Percentiles rank a stretch among this genome's conserved stretches.
These are phyloP conservation scores for Neomorphus geoffroyi DNA, from an alignment of 2,797 vertebrate species.

Conservation along the genomic window DNA sequence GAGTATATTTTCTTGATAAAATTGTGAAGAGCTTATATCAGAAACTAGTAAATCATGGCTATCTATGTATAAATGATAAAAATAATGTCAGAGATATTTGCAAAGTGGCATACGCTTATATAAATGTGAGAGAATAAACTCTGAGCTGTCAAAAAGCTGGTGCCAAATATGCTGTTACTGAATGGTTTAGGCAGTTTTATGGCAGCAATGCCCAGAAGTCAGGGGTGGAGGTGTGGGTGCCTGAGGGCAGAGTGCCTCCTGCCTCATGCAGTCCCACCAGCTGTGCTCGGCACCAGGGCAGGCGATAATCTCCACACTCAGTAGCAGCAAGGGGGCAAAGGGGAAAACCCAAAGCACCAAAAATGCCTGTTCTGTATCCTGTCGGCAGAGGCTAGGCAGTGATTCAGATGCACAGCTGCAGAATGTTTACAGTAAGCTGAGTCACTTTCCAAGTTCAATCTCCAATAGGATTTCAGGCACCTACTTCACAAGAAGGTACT, in stretches of 20 bases:
- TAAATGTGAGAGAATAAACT: neutral
- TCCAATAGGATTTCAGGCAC: neutral
- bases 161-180: neutral
- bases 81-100: neutral
- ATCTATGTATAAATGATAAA: neutral
- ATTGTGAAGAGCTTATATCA: accelerated
- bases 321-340: neutral
- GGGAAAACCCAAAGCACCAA: neutral
- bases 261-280: accelerated
- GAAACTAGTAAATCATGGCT: neutral
- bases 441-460: neutral
- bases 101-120: neutral
- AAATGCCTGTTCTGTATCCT: neutral
- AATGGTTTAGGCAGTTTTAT: neutral
- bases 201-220: neutral
- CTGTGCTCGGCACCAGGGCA: neutral
- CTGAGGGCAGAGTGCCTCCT: neutral
- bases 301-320: neutral
- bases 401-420: neutral
- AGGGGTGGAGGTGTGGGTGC: neutral
- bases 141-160: neutral
- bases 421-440: neutral
- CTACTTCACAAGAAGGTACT: neutral
- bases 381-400: accelerated
- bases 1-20: neutral